phyloP scores from a whole-genome alignment of 2,888 invertebrate genomes.

The Hyppa rectilinea region DNA sequence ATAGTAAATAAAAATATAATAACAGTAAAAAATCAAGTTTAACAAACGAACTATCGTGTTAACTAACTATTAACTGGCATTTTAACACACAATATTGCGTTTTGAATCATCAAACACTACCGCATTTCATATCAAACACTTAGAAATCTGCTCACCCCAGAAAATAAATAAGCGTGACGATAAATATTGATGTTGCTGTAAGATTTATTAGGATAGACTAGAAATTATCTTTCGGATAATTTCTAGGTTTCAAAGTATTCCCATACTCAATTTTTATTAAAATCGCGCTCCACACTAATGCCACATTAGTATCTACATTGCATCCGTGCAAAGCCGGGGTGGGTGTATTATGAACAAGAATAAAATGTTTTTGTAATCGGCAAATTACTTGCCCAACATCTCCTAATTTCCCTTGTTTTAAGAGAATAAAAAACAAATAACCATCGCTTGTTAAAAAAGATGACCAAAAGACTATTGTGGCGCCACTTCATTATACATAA shows the following conservation, averaged over 20 bases:
- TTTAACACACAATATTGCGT: constrained; percentile 34
- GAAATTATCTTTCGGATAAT: too few species aligned
- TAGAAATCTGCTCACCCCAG: constrained; percentile 49
- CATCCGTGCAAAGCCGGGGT: too few species aligned
- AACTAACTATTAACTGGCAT: constrained; percentile 30
- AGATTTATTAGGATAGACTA: too few species aligned
- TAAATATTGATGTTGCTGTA: constrained; percentile 42
- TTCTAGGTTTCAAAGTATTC: too few species aligned
- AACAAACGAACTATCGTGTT: constrained; percentile 35
- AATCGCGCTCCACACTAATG: too few species aligned
- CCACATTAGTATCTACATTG: too few species aligned
- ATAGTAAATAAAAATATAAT: constrained; percentile 1
- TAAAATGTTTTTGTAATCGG: neutral
- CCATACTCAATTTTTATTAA: too few species aligned
- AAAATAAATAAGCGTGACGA: constrained; percentile 42
- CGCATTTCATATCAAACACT: constrained; percentile 35
- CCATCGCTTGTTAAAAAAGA: constrained; percentile 6
- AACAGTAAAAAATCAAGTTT: neutral
- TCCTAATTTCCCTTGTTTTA: neutral
- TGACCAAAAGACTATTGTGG: constrained; percentile 38
- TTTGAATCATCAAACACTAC: constrained; percentile 40
- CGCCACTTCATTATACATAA: constrained; percentile 43
- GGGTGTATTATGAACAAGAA: too few species aligned
- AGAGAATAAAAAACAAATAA: neutral
- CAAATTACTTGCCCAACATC: neutral